Base-by-base conservation (phyloP, 2,797 vertebrate genomes). In the Lacerta viridis region DNA sequence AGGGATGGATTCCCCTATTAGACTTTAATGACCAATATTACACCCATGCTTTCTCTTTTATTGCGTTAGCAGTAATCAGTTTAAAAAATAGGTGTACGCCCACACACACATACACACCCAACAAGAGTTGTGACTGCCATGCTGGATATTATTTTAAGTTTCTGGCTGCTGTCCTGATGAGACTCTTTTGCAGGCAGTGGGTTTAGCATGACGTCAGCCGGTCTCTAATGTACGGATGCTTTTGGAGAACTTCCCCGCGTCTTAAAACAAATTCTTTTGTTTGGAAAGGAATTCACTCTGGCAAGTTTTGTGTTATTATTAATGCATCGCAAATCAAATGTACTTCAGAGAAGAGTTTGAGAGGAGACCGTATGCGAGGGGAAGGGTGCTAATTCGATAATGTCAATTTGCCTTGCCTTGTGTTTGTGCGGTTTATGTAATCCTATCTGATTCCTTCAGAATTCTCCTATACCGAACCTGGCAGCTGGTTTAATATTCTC, bases 321-420 rank as follows among this genome's bases (percentile, higher is more conserved):
- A 89, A 82, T 64, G 68, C 84, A 27, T 76, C 84, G 88, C 68
- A 89, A 93, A 92, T 90, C 77, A 55, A 7, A 29, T 77, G 18
- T 74, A 80, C 87, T 92, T 80, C 86, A 89, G 89, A 46, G 25
- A 79, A 88, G 91, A 88, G 5, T 29, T 80, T 90, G 80, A 89
- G 76, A 94, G 71, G 74, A 88, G 71, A 71, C 27, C 88, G 92
- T 93, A 93, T 80, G 39, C 86, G 29, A 91, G 84, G 91, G 64
- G 90, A 91, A 94, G 92, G 43, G 39, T 83, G 74, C 10, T 94
- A 81, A 84, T 93, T 90, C 90, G 80, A 86, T 93, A 86, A 90
- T 85, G 55, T 46, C 76, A 36, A 20, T 80, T 88, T 80, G 50
- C 50, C 25, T 74, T 25, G 27, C 27, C 50, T 59, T 41, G 13